Base-by-base conservation (phyloP, 2,888 invertebrate species). In the Caenorhabditis sp. region DNA sequence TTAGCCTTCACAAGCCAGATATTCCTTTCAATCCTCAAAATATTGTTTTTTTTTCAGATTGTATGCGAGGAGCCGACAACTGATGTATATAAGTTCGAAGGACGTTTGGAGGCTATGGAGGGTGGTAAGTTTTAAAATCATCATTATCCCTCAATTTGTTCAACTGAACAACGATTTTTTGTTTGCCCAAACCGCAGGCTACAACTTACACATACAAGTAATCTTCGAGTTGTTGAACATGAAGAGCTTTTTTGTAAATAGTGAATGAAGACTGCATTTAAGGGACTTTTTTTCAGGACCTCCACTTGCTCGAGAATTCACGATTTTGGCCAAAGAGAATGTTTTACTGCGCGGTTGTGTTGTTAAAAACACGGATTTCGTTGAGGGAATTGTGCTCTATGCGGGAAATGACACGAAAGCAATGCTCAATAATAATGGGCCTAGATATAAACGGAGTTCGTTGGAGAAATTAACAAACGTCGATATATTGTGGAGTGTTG, bases 311-410 rank as follows among this genome's bases (percentile, higher is more conserved):
- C 65, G 78, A 53, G 81, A 79, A 58, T 71, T 69, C 52, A 75
- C 78, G 3, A 64, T 79, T 43, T 63, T 80, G 17, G 73, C 75
- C 14, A 83, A 78, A 59, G 94, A 95, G 85, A 95, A 95, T 90
- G 91, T 97, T 73, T 90, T 97, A 81, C 91, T 97, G 75, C 91
- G 97, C 87, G 97, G 96, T 88, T 97, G 96, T 89, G 92, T 93
- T 78, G 91, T 97, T 82, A 95, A 95, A 90, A 97, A 97, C 89
- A 97, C 97, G 14, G 95, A 96, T 89, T 97, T 92, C 89, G 92
- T 97, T 53, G 96, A 97, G 89, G 97, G 97, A 67, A 93, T 97
- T 87, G 95, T 96, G 58, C 93, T 97, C 62, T 97, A 97, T 90
- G 95, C 94, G 78, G 93, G 92, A 91, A 88, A 87, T 85, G 97